Percentiles rank a stretch among this genome's conserved stretches.
These are phyloP conservation scores for Helobdella robusta DNA, from an alignment of 2,888 invertebrate genomes.

Conservation along the genomic window DNA sequence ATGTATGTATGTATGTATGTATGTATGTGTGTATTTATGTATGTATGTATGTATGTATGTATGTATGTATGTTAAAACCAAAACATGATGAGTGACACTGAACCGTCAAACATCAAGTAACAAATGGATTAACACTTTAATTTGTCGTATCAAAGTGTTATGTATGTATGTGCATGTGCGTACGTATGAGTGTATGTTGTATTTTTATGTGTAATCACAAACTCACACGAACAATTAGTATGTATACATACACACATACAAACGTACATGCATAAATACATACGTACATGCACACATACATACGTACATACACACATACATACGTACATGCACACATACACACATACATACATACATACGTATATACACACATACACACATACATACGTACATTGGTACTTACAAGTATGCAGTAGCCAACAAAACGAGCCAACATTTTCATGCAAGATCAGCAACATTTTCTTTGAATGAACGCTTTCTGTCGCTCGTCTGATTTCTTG, in stretches of 20 bases:
- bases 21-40: neutral
- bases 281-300: neutral
- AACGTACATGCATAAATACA: neutral
- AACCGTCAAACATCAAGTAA: too few species aligned
- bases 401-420: neutral
- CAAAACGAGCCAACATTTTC: too few species aligned
- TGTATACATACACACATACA: neutral
- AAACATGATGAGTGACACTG: too few species aligned
- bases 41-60: too few species aligned
- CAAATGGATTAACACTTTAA: too few species aligned
- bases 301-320: neutral
- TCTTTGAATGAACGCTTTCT: too few species aligned
- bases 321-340: slow-evolving; percentile 6
- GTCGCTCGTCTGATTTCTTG: too few species aligned
- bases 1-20: neutral
- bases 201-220: neutral
- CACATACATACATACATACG: slow-evolving; percentile 5
- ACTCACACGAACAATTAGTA: neutral
- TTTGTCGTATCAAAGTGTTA: neutral
- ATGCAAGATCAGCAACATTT: too few species aligned
- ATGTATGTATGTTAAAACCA: too few species aligned
- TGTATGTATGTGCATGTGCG: slow-evolving; percentile 8
- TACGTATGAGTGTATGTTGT: neutral
- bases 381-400: neutral
- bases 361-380: slow-evolving; percentile 2